Base-by-base conservation (phyloP, 2,113 vertebrate species). In the Barbus barbus region DNA sequence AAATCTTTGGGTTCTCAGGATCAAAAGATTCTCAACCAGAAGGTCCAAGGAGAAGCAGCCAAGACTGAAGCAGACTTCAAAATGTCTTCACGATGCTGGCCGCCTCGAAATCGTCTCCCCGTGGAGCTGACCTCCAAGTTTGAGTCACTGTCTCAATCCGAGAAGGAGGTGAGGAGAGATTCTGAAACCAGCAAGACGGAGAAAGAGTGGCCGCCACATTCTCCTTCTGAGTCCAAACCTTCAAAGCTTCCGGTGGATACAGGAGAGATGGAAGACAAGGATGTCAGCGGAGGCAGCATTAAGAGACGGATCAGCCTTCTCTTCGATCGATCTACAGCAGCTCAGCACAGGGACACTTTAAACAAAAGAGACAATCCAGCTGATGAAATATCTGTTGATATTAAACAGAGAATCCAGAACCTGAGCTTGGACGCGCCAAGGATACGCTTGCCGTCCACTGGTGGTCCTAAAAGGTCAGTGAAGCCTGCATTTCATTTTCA, bases 301-400 rank as follows among this genome's bases (percentile, higher is more conserved):
- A 92, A 92, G 75, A 83, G 86, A 41, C 90, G 94, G 65, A 94
- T 94, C 89, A 93, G 90, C 80, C 91, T 80, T 4, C 89, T 94
- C 36, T 89, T 94, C 26, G 92, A 93, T 85, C 90, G 90, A 1
- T 78, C 89, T 0, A 85, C 87, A 0, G 90, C 78, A 26, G 48
- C 80, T 44, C 81, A 67, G 36, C 61, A 48, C 83, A 88, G 83
- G 31, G 93, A 93, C 36, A 76, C 82, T 24, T 14, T 24, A 3
- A 56, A 38, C 0, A 89, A 86, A 58, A 91, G 8, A 83, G 90
- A 91, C 28, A 4, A 78, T 4, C 20, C 63, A 33, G 79, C 78
- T 12, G 22, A 83, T 8, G 90, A 89, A 0, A 77, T 85, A 0
- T 44, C 82, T 0, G 84, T 86, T 77, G 90, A 83, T 8, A 92